These are phyloP conservation scores for Semicossyphus pulcher DNA, from an alignment of 2,113 vertebrate species.

Conservation along the genomic window DNA sequence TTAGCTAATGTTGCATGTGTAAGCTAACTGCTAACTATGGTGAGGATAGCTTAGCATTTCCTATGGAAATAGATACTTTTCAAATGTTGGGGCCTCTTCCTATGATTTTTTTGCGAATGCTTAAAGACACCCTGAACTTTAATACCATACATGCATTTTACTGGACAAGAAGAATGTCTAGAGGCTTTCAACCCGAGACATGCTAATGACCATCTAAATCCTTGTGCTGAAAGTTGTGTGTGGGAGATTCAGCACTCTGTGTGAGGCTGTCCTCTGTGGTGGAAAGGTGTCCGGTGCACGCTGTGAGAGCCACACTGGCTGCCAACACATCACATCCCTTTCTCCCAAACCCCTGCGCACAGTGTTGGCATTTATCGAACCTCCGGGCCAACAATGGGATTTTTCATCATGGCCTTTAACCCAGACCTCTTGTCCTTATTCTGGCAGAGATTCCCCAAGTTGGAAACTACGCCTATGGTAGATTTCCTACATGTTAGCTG, in stretches of 20 bases:
- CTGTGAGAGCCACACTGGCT: constrained; percentile 61
- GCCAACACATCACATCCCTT: constrained; percentile 62
- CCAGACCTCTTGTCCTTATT: constrained; percentile 13
- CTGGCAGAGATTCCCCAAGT: background rate
- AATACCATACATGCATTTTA: background rate
- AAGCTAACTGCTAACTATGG: too few species aligned
- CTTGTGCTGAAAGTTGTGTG: constrained; percentile 33
- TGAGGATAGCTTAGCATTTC: too few species aligned
- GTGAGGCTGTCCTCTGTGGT: constrained; percentile 52
- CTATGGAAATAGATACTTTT: too few species aligned
- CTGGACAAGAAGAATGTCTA: background rate
- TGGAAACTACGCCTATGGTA: background rate
- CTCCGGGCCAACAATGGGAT: constrained; percentile 41
- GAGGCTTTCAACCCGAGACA: background rate
- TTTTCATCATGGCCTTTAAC: constrained; percentile 54
- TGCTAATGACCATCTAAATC: constrained; percentile 48
- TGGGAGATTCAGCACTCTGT: constrained; percentile 35
- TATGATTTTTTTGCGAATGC: background rate
- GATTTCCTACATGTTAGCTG: constrained; percentile 3
- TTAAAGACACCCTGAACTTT: too few species aligned
- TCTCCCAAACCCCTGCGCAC: constrained; percentile 61
- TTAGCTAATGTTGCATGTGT: too few species aligned
- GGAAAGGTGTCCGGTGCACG: constrained; percentile 52
- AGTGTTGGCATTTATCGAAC: constrained; percentile 74
- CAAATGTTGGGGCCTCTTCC: too few species aligned